Base-by-base conservation (phyloP, 2,113 vertebrate species). In the Empidonax alnorum region DNA sequence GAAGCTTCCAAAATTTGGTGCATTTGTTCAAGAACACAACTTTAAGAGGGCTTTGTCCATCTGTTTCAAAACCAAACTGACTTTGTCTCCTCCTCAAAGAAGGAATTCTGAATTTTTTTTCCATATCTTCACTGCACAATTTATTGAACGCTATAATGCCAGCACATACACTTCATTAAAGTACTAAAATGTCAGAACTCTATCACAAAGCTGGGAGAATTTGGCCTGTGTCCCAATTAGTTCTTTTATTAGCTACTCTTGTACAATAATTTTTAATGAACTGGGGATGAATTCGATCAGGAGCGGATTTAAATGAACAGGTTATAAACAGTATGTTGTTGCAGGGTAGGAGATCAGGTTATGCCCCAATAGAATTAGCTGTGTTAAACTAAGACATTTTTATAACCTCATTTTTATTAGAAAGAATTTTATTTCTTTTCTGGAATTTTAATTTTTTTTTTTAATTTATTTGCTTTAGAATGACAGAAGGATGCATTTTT, bases 161-260 rank as follows among this genome's bases (percentile, higher is more conserved):
- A 90, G 88, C 12, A 78, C 28, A 65, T 49, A 74, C 12, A 66
- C 72, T 92, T 93, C 67, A 92, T 90, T 89, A 82, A 89, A 81
- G 41, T 72, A 61, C 21, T 68, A 61, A 89, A 89, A 89, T 83
- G 83, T 92, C 87, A 97, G 20, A 85, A 89, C 56, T 90, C 67
- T 79, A 33, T 82, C 80, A 97, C 47, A 28, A 94, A 93, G 58
- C 61, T 39, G 44, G 78, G 65, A 87, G 52, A 80, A 59, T 41
- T 21, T 95, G 75, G 80, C 50, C 58, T 76, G 58, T 84, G 82
- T 84, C 80, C 81, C 88, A 87, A 94, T 96, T 96, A 96, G 92
- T 94, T 93, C 75, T 97, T 94, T 96, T 95, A 80, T 93, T 78
- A 97, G 81, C 56, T 63, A 71, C 67, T 63, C 35, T 73, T 81